Percentiles rank a stretch among this genome's conserved stretches.
Evolutionary conservation across 2,888 invertebrate genomes (phyloP).

Genomic region (Epinotia demarniana): DNA sequence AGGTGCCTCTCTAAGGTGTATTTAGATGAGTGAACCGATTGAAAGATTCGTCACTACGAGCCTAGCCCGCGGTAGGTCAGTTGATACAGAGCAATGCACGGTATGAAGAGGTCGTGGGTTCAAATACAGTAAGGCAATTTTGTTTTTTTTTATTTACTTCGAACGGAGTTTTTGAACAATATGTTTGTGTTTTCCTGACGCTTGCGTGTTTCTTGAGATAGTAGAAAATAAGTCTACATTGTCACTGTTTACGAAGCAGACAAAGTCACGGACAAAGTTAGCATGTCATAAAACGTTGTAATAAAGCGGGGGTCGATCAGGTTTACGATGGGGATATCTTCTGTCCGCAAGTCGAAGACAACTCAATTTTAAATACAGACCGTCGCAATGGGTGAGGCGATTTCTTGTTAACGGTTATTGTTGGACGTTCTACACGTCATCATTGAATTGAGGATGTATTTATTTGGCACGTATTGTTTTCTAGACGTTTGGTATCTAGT

Average conservation of each 20-base stretch:
- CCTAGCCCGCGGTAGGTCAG: too few relatives aligned
- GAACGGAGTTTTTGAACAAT: neutral
- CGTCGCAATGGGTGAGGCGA: slow-evolving; percentile 15
- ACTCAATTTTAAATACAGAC: slow-evolving; percentile 43
- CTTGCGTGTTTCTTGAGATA: neutral
- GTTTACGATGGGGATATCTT: slow-evolving; percentile 37
- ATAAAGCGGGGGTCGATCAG: slow-evolving; percentile 41
- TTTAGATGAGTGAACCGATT: too few relatives aligned
- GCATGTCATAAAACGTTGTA: slow-evolving; percentile 30
- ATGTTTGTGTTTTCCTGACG: neutral
- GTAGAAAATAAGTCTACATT: slow-evolving; percentile 7
- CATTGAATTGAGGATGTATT: neutral
- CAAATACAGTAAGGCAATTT: too few relatives aligned
- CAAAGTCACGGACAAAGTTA: slow-evolving; percentile 13
- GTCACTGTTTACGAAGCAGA: slow-evolving; percentile 10
- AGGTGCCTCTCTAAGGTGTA: too few relatives aligned
- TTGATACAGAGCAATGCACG: too few relatives aligned
- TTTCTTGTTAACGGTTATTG: slow-evolving; percentile 35
- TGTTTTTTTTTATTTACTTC: too few relatives aligned
- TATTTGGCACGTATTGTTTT: neutral
- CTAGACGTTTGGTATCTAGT: neutral
- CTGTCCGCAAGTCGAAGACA: slow-evolving; percentile 31
- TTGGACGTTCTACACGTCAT: slow-evolving; percentile 4
- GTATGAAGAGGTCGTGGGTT: too few relatives aligned
- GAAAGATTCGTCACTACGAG: too few relatives aligned